Base-by-base conservation (phyloP, 1,140 invertebrate species). In the Pollicipes pollicipes region DNA sequence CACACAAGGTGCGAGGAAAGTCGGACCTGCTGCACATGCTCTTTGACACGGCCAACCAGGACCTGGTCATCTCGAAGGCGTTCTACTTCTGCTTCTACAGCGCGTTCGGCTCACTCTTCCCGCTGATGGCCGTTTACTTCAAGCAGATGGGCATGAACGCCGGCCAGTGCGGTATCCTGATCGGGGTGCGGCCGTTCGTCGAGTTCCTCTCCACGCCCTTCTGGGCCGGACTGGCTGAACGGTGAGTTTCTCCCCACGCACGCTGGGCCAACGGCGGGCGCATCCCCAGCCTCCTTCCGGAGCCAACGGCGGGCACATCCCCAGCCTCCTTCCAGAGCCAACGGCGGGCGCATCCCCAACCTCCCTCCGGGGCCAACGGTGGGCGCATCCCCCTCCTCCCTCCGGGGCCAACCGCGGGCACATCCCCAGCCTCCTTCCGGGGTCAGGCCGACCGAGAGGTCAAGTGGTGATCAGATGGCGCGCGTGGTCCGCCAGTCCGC, bases 71-170 rank as follows among this genome's bases (percentile, higher is more conserved):
- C 6, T 92, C 95, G 69, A 97, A 97, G 80, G 89, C 90, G 0
- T 99, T 99, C 80, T 99, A 99, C 80, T 98, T 99, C 80, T 98
- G 98, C 84, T 99, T 98, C 81, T 99, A 98, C 78, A 95, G 96
- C 2, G 96, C 97, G 0, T 99, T 99, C 77, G 97, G 97, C 10
- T 97, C 94, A 0, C 83, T 99, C 0, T 98, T 98, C 78, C 97
- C 97, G 0, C 81, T 99, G 31, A 93, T 99, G 88, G 96, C 93
- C 29, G 92, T 99, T 29, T 99, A 98, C 81, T 99, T 99, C 83
- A 98, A 88, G 75, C 75, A 77, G 70, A 93, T 98, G 86, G 96
- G 94, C 13, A 96, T 98, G 93, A 97, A 96, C 80, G 89, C 95
- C 0, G 88, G 88, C 8, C 95, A 98, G 79, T 93, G 92, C 76